A percentile compares a stretch with the other conserved stretches of the same genome.
phyloP scores from a whole-genome alignment of 2,113 vertebrate genomes.

The Thermophis baileyi region DNA sequence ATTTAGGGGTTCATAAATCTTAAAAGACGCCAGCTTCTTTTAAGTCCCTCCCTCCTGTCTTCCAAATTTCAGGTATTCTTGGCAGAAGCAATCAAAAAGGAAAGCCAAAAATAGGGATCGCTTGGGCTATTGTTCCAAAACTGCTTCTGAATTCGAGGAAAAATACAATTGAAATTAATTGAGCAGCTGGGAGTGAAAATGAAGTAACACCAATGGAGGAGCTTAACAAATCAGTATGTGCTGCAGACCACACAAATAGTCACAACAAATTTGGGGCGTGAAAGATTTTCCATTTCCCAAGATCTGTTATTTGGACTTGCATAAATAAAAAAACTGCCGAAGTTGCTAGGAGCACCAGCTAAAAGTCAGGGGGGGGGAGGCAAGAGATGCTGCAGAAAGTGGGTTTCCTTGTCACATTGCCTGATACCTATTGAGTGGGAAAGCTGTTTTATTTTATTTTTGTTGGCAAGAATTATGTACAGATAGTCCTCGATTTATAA shows the following conservation, averaged over 20 bases:
- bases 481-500: neutral
- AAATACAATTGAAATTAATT: neutral
- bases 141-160: neutral
- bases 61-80: constrained; percentile 11
- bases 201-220: neutral
- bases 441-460: neutral
- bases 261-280: neutral
- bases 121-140: neutral
- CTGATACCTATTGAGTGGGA: neutral
- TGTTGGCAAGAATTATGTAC: neutral
- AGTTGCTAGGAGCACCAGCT: neutral
- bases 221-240: neutral
- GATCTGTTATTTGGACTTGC: neutral
- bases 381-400: neutral
- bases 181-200: neutral
- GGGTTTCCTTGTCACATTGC: neutral
- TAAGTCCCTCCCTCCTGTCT: neutral
- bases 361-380: neutral
- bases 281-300: neutral
- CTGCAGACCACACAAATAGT: neutral
- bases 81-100: neutral
- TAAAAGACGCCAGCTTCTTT: constrained; percentile 38
- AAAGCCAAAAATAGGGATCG: neutral
- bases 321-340: neutral
- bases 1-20: constrained; percentile 69